A percentile compares a stretch with the other conserved stretches of the same genome.
phyloP scores from a whole-genome alignment of 1,140 invertebrate genomes.

The Pristionchus pacificus region DNA sequence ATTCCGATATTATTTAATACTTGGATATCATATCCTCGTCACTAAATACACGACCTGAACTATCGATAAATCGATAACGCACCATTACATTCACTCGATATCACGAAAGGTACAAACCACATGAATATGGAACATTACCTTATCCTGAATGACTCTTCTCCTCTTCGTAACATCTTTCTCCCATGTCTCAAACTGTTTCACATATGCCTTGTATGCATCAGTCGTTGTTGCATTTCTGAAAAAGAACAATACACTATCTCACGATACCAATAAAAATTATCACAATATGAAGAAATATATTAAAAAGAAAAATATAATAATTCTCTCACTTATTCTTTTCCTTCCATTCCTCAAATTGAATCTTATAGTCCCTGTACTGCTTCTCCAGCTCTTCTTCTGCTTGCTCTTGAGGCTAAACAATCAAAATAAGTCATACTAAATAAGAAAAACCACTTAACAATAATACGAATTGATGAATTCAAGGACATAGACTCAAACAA shows the following conservation, averaged over 20 bases:
- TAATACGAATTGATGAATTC: too few species aligned
- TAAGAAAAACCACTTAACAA: too few species aligned
- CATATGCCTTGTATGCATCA: constrained; percentile 46
- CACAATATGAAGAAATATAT: constrained; percentile 15
- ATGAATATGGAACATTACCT: constrained; percentile 1
- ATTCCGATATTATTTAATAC: too few species aligned
- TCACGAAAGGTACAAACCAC: background rate
- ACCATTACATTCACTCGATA: too few species aligned
- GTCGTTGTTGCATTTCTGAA: constrained; percentile 44
- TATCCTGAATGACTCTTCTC: constrained; percentile 36
- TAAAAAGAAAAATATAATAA: constrained; percentile 18
- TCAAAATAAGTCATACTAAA: too few species aligned
- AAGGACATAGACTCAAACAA: too few species aligned
- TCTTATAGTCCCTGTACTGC: constrained; percentile 47
- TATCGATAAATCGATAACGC: background rate
- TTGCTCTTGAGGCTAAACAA: background rate
- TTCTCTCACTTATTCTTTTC: constrained; percentile 40
- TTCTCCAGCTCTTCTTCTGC: constrained; percentile 48
- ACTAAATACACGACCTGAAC: too few species aligned
- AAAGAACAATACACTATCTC: too few species aligned
- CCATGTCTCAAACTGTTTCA: constrained; percentile 48
- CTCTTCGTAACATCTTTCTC: constrained; percentile 47
- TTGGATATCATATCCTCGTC: too few species aligned
- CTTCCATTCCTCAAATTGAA: constrained; percentile 51
- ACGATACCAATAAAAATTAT: constrained; percentile 5